Evolutionary conservation across 2,888 invertebrate species (phyloP).

Genomic region (Patella caerulea): DNA sequence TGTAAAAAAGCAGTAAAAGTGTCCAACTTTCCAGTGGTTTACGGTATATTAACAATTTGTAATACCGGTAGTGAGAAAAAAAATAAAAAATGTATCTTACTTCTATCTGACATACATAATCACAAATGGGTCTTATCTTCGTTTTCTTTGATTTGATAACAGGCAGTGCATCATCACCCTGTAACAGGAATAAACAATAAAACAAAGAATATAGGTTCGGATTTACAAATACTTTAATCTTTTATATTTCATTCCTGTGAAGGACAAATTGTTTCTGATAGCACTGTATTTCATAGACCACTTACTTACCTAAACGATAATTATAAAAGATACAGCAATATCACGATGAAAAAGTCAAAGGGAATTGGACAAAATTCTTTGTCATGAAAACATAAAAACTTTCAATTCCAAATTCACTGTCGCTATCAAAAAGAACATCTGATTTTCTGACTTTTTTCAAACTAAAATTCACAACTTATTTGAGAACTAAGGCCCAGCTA

Average conservation of each 20-base stretch:
- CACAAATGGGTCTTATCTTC: constrained; percentile 8
- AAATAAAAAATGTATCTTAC: background rate
- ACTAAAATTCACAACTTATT: background rate
- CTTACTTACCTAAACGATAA: background rate
- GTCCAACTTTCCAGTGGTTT: background rate
- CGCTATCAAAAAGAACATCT: background rate
- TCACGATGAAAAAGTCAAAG: background rate
- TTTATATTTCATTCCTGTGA: constrained; percentile 11
- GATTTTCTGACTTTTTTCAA: background rate
- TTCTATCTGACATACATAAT: constrained; percentile 1
- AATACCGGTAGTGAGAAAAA: background rate
- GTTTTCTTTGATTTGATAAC: constrained; percentile 1
- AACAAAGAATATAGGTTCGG: too few species aligned
- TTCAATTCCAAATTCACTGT: background rate
- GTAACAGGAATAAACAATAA: constrained; percentile 5
- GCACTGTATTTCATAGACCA: background rate
- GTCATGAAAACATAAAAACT: background rate
- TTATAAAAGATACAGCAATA: background rate
- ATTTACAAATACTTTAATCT: constrained; percentile 6
- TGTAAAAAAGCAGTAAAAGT: too few species aligned
- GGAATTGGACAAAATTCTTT: background rate
- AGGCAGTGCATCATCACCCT: constrained; percentile 11
- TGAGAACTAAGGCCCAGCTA: background rate
- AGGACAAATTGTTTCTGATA: constrained; percentile 9
- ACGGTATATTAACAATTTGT: constrained; percentile 3